Evolutionary conservation across 2,888 invertebrate genomes (phyloP), one percentile per base, ranked within the genome.

Genomic region (Andrena flavipes): DNA sequence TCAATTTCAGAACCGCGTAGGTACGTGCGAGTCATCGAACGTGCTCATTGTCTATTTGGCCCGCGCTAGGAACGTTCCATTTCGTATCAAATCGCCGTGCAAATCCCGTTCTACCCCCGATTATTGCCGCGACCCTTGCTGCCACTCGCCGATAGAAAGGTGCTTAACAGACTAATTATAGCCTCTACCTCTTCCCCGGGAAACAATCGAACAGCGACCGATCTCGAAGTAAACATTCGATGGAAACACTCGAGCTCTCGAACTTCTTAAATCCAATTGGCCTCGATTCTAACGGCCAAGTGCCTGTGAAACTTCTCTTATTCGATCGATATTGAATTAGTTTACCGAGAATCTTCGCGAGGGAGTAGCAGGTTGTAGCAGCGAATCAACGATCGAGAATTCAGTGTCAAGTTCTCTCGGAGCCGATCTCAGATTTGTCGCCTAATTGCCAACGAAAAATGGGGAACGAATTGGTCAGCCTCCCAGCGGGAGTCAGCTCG

Each of bases 1-100:
- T 92, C 91, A 91, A 91, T 92, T 91, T 91, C 88, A 84, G 88
- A 88, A 89, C 86, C 87, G 89, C 88, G 86, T 42, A 42, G 42
- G 42, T 84, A 87, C 84, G 89, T 81, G 86, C 87, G 89, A 91
- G 91, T 90, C 88, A 90, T 90, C 85, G 90, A 89, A 91, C 90
- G 89, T 83, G 86, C 88, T 84, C 84, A 84, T 70, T 77, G 76
- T 78, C 76, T 79, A 83, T 79, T 42, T 81, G 86, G 78, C 76
- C 84, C 62, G 56, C 76, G 75, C 70, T 78, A 77, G 85, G 83
- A 84, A 83, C 79, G 80, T 84, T 80, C 80, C 80, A 76, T 85
- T 84, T 80, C 82, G 84, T 82, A 74, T 76, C 56, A 82, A 65
- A 74, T 74, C 77, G 73, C 78, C 74, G 75, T 78, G 72, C 73